phyloP scores from a whole-genome alignment of 2,888 invertebrate genomes.

The Coremacera marginata region DNA sequence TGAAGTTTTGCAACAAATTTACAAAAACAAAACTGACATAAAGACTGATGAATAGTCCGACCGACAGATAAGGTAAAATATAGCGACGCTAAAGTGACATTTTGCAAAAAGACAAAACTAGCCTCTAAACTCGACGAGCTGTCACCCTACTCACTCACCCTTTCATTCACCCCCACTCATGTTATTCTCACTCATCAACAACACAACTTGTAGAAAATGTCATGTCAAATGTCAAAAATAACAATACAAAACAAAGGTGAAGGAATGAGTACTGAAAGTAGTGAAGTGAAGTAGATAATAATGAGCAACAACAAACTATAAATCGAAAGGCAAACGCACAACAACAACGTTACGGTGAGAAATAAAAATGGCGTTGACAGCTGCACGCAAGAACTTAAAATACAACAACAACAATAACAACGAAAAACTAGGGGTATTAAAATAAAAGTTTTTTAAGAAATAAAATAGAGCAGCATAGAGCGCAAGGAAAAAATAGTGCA shows the following conservation, averaged over 20 bases:
- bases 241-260: not conserved
- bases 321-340: conserved; percentile 44
- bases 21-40: not conserved
- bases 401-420: not conserved
- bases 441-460: not conserved
- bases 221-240: conserved; percentile 58
- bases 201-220: conserved; percentile 45
- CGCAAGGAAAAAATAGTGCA: not conserved
- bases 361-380: conserved; percentile 42
- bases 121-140: not conserved
- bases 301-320: conserved; percentile 33
- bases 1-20: not conserved
- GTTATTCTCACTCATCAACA: not conserved
- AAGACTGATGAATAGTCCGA: not conserved
- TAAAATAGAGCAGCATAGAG: not conserved
- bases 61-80: not conserved
- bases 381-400: conserved; percentile 34
- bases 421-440: not conserved
- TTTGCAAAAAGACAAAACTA: not conserved
- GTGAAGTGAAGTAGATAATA: conserved; percentile 2
- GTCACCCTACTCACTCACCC: not conserved
- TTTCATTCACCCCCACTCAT: not conserved
- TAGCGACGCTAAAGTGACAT: not conserved
- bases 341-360: conserved; percentile 29
- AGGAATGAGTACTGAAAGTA: not conserved